Conservation (phyloP, 2,797 vertebrate species). For the Sebastes itinus region DNA sequence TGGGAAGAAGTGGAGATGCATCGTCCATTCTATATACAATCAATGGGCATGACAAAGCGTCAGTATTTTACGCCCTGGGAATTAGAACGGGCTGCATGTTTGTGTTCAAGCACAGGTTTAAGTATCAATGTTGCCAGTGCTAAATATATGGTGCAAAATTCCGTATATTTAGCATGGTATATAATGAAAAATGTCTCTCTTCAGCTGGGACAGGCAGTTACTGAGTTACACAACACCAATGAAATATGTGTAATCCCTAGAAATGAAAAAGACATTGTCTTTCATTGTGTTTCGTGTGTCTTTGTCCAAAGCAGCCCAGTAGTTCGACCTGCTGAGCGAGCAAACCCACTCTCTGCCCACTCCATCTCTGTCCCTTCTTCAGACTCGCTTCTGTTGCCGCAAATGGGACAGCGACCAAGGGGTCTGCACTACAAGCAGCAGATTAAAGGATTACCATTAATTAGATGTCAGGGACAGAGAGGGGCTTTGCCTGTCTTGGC, state of each 20-base stretch:
- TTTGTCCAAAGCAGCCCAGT: constrained; percentile 59
- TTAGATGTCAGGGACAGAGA: constrained; percentile 85
- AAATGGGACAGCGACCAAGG: constrained; percentile 83
- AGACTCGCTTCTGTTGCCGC: constrained; percentile 72
- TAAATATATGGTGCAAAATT: neutral
- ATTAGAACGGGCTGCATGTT: neutral
- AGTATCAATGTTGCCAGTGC: neutral
- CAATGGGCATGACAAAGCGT: neutral
- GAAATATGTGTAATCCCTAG: constrained; percentile 60
- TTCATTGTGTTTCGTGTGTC: constrained; percentile 55
- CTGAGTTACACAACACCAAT: constrained; percentile 28
- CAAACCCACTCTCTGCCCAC: constrained; percentile 61
- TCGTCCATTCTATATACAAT: no score
- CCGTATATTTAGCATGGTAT: neutral
- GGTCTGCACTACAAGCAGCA: constrained; percentile 81
- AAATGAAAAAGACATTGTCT: constrained; percentile 62
- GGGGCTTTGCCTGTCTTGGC: constrained; percentile 86
- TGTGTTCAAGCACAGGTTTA: constrained; percentile 7
- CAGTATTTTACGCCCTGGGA: neutral
- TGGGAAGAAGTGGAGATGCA: no score
- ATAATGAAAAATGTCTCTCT: neutral
- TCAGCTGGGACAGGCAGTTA: constrained; percentile 5
- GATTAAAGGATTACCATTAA: constrained; percentile 96
- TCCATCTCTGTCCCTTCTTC: constrained; percentile 66
- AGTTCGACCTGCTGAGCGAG: constrained; percentile 75